Base-by-base conservation (phyloP, 2,797 vertebrate species). In the Holocentrus rufus region DNA sequence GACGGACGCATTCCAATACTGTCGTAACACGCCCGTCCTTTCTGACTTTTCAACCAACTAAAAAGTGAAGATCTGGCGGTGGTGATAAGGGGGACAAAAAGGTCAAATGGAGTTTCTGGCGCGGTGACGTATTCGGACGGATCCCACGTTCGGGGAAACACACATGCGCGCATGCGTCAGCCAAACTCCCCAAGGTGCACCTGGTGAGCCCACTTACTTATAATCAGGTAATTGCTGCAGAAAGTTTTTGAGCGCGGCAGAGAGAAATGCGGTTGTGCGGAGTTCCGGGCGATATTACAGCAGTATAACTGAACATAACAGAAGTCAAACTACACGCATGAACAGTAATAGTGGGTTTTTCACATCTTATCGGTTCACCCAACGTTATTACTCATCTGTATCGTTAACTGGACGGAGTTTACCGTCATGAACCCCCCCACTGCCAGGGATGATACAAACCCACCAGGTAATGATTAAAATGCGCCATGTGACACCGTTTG, bases 161-260 rank as follows among this genome's bases (percentile, higher is more conserved):
- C 10, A 2, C 27, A 25, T 62, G 23, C 89, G 89, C 90, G 91
- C 91, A 91, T 85, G 90, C 44, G 89, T 76, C 39, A 65, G 1
- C 3, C 18, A 0, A 63, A 23, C 27, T 7, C 22, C 13, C 56
- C 57, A 18, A 0, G 11, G 15, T 30, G 15, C 90, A 91, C 87
- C 85, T 87, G 88, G 74, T 39, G 79, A 8, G 9, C 50, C 65
- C 58, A 82, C 86, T 15, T 7, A 31, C 30, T 85, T 91, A 92
- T 90, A 90, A 92, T 92, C 88, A 91, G 83, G 89, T 90, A 88
- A 90, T 88, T 91, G 87, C 82, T 1, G 85, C 55, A 15, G 71
- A 7, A 1, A 9, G 49, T 0, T n/a, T 39, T n/a, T n/a, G 31
- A n/a, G 2, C 23, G 58, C 10, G 9, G 7, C 58, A 17, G 20